Evolutionary conservation across 1,140 invertebrate genomes (phyloP).

Genomic region (Scaptomyza graminum): DNA sequence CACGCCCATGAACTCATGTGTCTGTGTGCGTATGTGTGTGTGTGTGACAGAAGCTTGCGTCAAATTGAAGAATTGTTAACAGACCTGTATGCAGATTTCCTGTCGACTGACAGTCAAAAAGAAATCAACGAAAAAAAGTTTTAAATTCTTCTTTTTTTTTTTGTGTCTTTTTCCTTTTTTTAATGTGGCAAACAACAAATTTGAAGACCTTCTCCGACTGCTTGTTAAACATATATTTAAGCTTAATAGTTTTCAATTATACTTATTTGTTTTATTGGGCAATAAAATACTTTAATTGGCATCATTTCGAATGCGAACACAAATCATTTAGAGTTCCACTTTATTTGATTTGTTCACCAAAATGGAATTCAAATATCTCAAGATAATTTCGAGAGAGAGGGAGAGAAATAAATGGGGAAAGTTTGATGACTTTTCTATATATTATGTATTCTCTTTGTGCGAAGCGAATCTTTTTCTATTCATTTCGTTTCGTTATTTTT

Average conservation of each 20-base stretch:
- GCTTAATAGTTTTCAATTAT: too few relatives aligned
- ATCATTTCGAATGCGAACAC: neutral
- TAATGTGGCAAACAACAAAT: neutral
- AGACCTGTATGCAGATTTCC: slow-evolving; percentile 77
- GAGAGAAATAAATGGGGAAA: neutral
- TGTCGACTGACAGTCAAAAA: slow-evolving; percentile 49
- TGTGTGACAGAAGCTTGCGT: slow-evolving; percentile 7
- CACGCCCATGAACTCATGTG: slow-evolving; percentile 53
- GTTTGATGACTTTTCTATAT: neutral
- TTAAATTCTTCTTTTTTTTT: too few relatives aligned
- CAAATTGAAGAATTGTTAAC: slow-evolving; percentile 33
- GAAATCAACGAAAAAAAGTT: slow-evolving; percentile 5
- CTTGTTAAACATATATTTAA: too few relatives aligned
- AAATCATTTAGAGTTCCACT: neutral
- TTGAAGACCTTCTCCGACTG: neutral
- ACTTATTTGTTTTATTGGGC: neutral
- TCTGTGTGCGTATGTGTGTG: neutral
- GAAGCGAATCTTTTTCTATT: neutral
- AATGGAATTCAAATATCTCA: slow-evolving; percentile 36
- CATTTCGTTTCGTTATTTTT: slow-evolving; percentile 1
- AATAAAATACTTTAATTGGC: neutral
- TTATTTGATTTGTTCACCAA: slow-evolving; percentile 16
- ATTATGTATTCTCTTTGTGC: neutral
- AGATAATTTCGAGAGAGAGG: too few relatives aligned
- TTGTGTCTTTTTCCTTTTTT: neutral